Evolutionary conservation across 2,113 vertebrate genomes (phyloP).

Genomic region (Mormyrus lacerda): DNA sequence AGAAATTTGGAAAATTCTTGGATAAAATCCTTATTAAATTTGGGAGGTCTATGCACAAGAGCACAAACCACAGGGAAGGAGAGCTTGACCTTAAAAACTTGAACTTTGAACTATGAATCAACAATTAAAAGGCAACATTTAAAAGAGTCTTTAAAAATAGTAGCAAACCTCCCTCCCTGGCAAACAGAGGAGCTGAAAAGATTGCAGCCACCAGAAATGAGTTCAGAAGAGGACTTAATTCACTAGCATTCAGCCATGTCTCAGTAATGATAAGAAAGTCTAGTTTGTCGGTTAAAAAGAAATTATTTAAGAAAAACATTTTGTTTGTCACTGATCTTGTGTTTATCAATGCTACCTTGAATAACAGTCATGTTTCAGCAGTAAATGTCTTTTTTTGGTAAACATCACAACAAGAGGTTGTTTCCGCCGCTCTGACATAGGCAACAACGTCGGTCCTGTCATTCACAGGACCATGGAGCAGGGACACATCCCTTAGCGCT

Average conservation of each 20-base stretch:
- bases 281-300: background rate
- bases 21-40: background rate
- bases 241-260: background rate
- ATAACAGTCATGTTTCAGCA: background rate
- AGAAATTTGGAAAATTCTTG: background rate
- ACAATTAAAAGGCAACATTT: background rate
- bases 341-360: background rate
- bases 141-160: background rate
- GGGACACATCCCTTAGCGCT: background rate
- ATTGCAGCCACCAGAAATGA: background rate
- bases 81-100: background rate
- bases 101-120: background rate
- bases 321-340: background rate
- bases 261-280: background rate
- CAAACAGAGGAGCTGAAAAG: background rate
- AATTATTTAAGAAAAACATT: background rate
- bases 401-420: background rate
- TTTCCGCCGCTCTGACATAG: background rate
- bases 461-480: background rate
- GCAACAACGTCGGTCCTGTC: background rate
- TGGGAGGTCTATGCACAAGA: background rate
- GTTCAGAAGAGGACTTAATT: background rate
- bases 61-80: background rate
- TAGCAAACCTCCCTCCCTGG: background rate
- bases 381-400: background rate